Base-by-base conservation (phyloP, 2,113 vertebrate genomes). In the Scortum barcoo region DNA sequence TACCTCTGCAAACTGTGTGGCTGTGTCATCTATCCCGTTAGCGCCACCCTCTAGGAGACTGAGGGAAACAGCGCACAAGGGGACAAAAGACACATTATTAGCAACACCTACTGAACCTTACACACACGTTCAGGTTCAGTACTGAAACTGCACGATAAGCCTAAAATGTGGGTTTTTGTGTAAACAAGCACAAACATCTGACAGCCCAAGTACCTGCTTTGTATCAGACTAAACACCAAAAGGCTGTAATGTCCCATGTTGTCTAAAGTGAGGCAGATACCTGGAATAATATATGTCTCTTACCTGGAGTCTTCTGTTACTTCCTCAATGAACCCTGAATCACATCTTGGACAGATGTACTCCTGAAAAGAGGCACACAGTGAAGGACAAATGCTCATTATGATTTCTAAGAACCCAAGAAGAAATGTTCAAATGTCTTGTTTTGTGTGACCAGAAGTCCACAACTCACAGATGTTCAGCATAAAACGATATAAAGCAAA, bases 281-380 rank as follows among this genome's bases (percentile, higher is more conserved):
- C 1, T 1, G 44, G 16, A 56, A 30, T 22, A 58, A 72, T 50
- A 51, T 26, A 48, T 3, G 54, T 40, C 53, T 38, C 85, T 87
- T 93, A 99, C 98, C 98, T 98, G 94, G 97, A 97, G 86, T 98
- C 97, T 86, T 98, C 98, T 26, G 97, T 97, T 89, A 99, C 96
- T 94, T 99, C 98, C 86, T 99, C 97, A 20, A 99, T 98, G 76
- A 99, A 99, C 70, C 97, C 97, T 0, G 97, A 99, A 72, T 99
- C 97, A 89, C 97, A 98, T 86, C 97, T 93, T 5, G 98, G 98
- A 88, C 97, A 99, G 46, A 96, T 98, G 88, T 96, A 99, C 76
- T 98, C 98, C 98, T 99, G 90, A 48, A 93, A 82, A 89, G 81
- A 88, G 4, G 58, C 56, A 57, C 69, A 76, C 3, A 26, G 20